A percentile compares a stretch with the other conserved stretches of the same genome.
Evolutionary conservation across 1,140 invertebrate genomes (phyloP).

Genomic region (Drosophila teissieri): DNA sequence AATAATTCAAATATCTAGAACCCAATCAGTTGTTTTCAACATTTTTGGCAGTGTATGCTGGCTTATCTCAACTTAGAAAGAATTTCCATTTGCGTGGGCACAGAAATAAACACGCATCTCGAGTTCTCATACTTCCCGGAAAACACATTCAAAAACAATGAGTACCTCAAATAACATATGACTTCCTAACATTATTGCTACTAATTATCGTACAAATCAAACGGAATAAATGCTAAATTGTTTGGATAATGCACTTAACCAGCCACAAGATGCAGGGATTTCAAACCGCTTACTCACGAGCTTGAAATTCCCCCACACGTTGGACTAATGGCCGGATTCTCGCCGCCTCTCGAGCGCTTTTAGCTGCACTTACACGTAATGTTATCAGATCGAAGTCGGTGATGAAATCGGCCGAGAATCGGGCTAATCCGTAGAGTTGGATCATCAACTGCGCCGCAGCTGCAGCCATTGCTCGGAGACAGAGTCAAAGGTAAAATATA

Average conservation of each 20-base stretch:
- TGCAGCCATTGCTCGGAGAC: slow-evolving; percentile 17
- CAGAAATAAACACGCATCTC: background rate
- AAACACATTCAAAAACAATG: background rate
- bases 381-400: slow-evolving; percentile 36
- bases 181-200: too few relatives aligned
- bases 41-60: background rate
- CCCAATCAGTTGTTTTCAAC: background rate
- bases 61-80: background rate
- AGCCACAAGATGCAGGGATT: background rate
- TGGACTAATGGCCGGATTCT: slow-evolving; percentile 4
- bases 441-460: slow-evolving; percentile 37
- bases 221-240: background rate
- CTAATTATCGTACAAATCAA: background rate
- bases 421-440: slow-evolving; percentile 28
- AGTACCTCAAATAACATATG: too few relatives aligned
- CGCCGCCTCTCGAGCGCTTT: slow-evolving; percentile 18
- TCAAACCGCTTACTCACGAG: slow-evolving; percentile 14
- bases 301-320: slow-evolving; percentile 5
- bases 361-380: slow-evolving; percentile 31
- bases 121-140: background rate
- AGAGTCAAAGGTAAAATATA: slow-evolving; percentile 32
- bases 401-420: slow-evolving; percentile 26
- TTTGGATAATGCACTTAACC: too few relatives aligned
- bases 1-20: too few relatives aligned
- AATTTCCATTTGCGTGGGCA: background rate